phyloP scores from a whole-genome alignment of 2,888 invertebrate genomes.

The Creontiades dilutus region DNA sequence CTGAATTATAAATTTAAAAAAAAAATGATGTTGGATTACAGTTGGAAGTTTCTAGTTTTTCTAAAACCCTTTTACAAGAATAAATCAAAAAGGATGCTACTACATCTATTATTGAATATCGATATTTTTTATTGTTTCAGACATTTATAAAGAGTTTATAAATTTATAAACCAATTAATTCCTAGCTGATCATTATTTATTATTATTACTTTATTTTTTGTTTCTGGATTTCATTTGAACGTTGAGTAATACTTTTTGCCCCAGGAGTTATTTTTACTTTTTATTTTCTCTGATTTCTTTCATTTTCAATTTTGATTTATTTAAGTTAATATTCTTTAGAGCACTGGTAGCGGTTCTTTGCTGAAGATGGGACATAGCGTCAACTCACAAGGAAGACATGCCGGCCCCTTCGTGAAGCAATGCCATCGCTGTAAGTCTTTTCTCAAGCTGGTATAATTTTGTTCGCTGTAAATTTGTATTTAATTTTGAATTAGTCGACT shows the following conservation, averaged over 20 bases:
- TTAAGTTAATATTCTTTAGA: slow-evolving; percentile 58
- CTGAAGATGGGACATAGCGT: slow-evolving; percentile 72
- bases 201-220: not conserved
- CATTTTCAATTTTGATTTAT: slow-evolving; percentile 59
- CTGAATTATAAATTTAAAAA: too few species aligned
- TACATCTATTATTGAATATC: too few species aligned
- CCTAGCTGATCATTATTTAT: not conserved
- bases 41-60: too few species aligned
- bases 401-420: slow-evolving; percentile 71
- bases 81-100: too few species aligned
- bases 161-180: too few species aligned
- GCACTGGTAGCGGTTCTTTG: slow-evolving; percentile 69
- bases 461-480: not conserved
- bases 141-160: too few species aligned
- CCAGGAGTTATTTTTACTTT: not conserved
- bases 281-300: slow-evolving; percentile 29
- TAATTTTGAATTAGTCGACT: not conserved
- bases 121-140: too few species aligned
- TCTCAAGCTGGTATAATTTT: not conserved
- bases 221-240: not conserved
- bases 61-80: too few species aligned
- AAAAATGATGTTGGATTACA: too few species aligned
- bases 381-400: slow-evolving; percentile 71
- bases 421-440: slow-evolving; percentile 69
- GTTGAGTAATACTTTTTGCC: not conserved